Conservation (phyloP, 2,797 vertebrate genomes). For the Chaunax sp. region DNA sequence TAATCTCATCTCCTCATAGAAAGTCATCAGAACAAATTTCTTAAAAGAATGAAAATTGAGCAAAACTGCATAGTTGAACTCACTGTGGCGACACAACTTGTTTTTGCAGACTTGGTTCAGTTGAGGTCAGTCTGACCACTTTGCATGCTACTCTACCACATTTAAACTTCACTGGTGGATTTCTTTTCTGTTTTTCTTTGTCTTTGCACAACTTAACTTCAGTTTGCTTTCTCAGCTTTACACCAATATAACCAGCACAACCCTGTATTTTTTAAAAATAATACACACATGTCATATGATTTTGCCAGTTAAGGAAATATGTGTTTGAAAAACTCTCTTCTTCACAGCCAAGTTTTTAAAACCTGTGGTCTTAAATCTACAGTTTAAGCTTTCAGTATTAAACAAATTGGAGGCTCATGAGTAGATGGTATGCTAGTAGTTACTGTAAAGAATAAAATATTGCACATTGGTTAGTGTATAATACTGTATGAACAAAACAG, state of each 20-base stretch:
- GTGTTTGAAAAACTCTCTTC: conserved; percentile 1
- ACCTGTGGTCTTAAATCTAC: background rate
- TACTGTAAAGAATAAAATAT: conserved; percentile 7
- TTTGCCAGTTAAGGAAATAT: background rate
- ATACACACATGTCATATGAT: conserved; percentile 1
- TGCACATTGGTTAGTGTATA: background rate
- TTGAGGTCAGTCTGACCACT: conserved; percentile 69
- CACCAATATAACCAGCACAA: conserved; percentile 38
- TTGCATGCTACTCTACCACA: conserved; percentile 76
- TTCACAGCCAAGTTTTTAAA: conserved; percentile 2
- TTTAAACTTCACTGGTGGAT: conserved; percentile 57
- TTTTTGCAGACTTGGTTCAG: conserved; percentile 82
- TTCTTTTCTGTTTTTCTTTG: conserved; percentile 59
- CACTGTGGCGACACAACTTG: conserved; percentile 51
- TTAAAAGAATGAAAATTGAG: conserved; percentile 39
- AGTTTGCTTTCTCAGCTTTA: conserved; percentile 62
- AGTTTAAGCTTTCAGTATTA: background rate
- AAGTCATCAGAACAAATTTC: conserved; percentile 23
- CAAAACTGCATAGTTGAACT: conserved; percentile 30
- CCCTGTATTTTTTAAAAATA: background rate
- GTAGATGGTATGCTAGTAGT: background rate
- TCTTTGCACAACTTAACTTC: conserved; percentile 62
- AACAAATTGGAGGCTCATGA: background rate
- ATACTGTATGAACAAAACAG: background rate
- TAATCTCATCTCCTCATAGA: conserved; percentile 39